phyloP scores from a whole-genome alignment of 2,113 vertebrate species.

The Sigmodon hispidus region DNA sequence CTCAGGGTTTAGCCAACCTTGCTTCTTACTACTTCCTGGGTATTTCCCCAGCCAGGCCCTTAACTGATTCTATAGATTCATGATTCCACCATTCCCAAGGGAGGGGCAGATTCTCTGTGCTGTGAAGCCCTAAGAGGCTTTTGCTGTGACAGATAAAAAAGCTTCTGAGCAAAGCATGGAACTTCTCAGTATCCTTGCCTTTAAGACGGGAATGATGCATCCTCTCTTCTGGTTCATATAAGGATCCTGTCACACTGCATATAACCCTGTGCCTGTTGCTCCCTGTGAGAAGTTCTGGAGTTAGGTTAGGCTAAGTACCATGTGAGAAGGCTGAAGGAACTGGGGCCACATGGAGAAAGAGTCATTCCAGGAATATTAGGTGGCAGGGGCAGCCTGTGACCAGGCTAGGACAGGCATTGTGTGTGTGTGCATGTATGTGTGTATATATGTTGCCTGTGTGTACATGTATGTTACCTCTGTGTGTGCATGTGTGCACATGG shows the following conservation, averaged over 20 bases:
- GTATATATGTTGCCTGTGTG: background rate
- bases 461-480: background rate
- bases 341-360: background rate
- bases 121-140: background rate
- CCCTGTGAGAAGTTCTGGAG: background rate
- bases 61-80: background rate
- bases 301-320: too few relatives aligned
- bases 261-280: too few relatives aligned
- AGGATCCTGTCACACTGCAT: background rate
- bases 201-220: background rate
- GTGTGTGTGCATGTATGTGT: background rate
- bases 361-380: rapidly evolving
- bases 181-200: background rate
- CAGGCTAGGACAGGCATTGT: background rate
- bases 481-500: background rate
- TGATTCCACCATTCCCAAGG: background rate
- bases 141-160: rapidly evolving
- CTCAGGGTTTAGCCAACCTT: background rate
- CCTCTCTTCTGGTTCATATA: rapidly evolving
- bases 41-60: background rate
- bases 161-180: background rate
- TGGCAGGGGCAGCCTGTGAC: background rate
- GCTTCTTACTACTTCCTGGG: background rate
- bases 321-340: background rate
- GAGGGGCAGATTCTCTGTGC: rapidly evolving